These are phyloP conservation scores for Pteria penguin DNA, from an alignment of 2,888 invertebrate genomes.

Conservation along the genomic window DNA sequence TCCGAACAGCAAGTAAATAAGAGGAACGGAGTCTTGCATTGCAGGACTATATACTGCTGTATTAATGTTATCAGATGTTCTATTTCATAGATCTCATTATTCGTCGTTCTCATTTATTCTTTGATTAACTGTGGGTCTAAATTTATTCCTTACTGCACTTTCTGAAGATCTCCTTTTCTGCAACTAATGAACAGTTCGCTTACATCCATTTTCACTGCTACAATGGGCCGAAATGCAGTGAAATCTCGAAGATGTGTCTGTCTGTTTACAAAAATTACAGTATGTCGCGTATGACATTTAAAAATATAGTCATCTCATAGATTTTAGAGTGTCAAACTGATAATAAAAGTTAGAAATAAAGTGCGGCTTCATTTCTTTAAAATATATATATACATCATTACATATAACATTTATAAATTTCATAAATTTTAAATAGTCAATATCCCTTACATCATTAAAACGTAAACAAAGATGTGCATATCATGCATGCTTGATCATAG, in stretches of 20 bases:
- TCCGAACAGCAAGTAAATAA: too few relatives aligned
- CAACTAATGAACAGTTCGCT: constrained; percentile 72
- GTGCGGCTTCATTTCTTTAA: too few relatives aligned
- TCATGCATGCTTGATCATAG: too few relatives aligned
- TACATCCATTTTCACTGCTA: constrained; percentile 57
- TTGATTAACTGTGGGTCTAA: too few relatives aligned
- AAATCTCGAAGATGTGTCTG: not conserved
- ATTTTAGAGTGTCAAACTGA: too few relatives aligned
- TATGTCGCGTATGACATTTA: constrained; percentile 35
- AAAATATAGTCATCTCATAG: too few relatives aligned
- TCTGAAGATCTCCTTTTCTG: constrained; percentile 71
- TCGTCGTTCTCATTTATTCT: too few relatives aligned
- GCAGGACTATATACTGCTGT: too few relatives aligned
- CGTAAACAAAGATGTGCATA: constrained; percentile 1
- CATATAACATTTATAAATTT: not conserved
- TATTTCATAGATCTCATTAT: too few relatives aligned
- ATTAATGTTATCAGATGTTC: too few relatives aligned
- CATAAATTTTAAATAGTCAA: not conserved
- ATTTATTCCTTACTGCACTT: constrained; percentile 69
- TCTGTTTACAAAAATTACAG: constrained; percentile 26
- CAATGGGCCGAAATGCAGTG: constrained; percentile 4
- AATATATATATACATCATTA: not conserved
- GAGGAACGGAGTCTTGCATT: too few relatives aligned
- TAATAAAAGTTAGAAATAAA: too few relatives aligned
- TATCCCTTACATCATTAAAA: constrained; percentile 10